Evolutionary conservation across 2,888 invertebrate species (phyloP).

Genomic region (Lathronympha strigana): DNA sequence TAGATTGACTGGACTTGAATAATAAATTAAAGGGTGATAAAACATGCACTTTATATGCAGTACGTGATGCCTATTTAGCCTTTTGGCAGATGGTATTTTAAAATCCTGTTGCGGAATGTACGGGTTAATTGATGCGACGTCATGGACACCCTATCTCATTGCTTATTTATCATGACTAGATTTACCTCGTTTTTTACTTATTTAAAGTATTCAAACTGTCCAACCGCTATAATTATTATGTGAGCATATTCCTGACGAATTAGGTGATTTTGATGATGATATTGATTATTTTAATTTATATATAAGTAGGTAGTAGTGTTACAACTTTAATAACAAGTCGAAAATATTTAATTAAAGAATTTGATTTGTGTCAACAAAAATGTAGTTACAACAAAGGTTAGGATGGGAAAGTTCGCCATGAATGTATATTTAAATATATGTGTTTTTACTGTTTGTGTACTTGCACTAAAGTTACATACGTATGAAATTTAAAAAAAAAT

Average conservation of each 20-base stretch:
- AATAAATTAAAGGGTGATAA: constrained; percentile 36
- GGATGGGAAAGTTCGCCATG: too few relatives aligned
- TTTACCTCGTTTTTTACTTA: not conserved
- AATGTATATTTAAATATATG: too few relatives aligned
- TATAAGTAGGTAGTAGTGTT: too few relatives aligned
- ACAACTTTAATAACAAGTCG: too few relatives aligned
- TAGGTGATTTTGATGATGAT: too few relatives aligned
- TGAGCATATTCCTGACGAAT: not conserved
- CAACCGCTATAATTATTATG: not conserved
- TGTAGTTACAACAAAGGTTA: too few relatives aligned
- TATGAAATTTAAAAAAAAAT: too few relatives aligned
- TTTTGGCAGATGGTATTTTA: constrained; percentile 41
- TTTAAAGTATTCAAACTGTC: not conserved
- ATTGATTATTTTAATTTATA: too few relatives aligned
- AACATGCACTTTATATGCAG: constrained; percentile 42
- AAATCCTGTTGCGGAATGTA: constrained; percentile 19
- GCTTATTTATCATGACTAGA: constrained; percentile 11
- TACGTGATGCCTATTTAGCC: constrained; percentile 30
- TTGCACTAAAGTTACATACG: too few relatives aligned
- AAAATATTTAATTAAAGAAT: too few relatives aligned
- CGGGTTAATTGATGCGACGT: constrained; percentile 30
- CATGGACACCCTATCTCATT: constrained; percentile 33
- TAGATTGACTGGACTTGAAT: not conserved
- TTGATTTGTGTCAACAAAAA: too few relatives aligned
- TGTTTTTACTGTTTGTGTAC: too few relatives aligned